These are phyloP conservation scores for Cotesia vestalis DNA, from an alignment of 1,140 invertebrate genomes.

Conservation along the genomic window DNA sequence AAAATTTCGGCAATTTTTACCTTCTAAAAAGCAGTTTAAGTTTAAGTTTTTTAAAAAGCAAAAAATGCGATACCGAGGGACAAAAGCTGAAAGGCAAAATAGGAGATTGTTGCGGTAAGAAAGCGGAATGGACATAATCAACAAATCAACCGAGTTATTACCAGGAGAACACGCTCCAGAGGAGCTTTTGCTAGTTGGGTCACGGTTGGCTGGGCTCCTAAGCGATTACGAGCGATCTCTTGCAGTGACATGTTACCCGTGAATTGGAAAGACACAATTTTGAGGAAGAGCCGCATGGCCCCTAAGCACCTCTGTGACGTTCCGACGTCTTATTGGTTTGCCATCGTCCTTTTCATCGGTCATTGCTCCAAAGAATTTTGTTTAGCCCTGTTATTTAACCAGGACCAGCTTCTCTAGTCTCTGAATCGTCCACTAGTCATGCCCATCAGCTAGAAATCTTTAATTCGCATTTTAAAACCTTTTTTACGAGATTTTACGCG, in stretches of 20 bases:
- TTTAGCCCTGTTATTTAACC: constrained; percentile 52
- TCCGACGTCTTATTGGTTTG: constrained; percentile 59
- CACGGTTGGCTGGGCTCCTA: not conserved
- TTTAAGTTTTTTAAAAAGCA: not conserved
- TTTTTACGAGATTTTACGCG: constrained; percentile 7
- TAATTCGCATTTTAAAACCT: not conserved
- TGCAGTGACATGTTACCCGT: constrained; percentile 52
- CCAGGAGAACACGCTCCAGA: constrained; percentile 47
- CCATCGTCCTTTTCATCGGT: constrained; percentile 56
- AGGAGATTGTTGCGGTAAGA: constrained; percentile 47
- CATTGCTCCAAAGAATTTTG: constrained; percentile 51
- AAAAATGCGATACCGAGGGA: constrained; percentile 29
- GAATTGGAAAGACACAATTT: constrained; percentile 67
- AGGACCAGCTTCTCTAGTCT: constrained; percentile 38
- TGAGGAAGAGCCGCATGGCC: constrained; percentile 65
- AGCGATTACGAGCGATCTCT: constrained; percentile 35
- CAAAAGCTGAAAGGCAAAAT: constrained; percentile 25
- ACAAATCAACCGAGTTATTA: constrained; percentile 62
- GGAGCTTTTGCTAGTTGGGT: not conserved
- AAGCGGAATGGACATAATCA: constrained; percentile 66
- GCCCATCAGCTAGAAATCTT: not conserved
- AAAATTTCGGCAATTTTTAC: too few relatives aligned
- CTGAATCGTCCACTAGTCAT: constrained; percentile 10
- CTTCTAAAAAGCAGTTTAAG: too few relatives aligned
- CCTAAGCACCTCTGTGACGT: constrained; percentile 60